Evolutionary conservation across 2,797 vertebrate species (phyloP), one percentile per base, ranked within the genome.

Genomic region (Pangasius mekongensis): DNA sequence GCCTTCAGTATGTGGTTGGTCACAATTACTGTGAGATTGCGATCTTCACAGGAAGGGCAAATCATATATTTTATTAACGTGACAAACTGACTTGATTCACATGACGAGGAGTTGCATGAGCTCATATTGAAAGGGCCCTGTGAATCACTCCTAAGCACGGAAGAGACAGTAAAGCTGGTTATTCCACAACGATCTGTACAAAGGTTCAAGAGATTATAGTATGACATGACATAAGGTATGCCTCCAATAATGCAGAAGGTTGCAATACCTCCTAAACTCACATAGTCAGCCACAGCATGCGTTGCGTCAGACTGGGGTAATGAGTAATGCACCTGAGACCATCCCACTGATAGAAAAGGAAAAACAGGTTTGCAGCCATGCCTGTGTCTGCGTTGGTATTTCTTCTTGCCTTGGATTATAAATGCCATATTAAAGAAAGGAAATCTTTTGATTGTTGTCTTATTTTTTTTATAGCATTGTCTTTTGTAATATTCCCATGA

Each of bases 211-310:
- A 80, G 10, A 7, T 89, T 88, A 84, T 90, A 36, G 71, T 86
- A 7, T 5, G 77, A 76, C 88, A 69, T 66, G 13, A 14, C 43
- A 84, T 62, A 22, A 2, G 69, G 64, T 74, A 85, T 54, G 36
- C 39, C 54, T 76, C 56, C 73, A 92, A 92, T 91, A 91, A 93
- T 92, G 86, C 92, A 92, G 91, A 92, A 92, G 92, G 92, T 93
- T 52, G 88, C 88, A 94, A 92, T 85, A 90, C 52, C 66, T 64
- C 54, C 47, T 60, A 36, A 71, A 73, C 76, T 92, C 90, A 92
- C 91, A 87, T 89, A 84, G 93, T 88, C 86, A 62, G 90, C 71
- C 87, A 77, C 90, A 89, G 33, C 88, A 84, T 58, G 8, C 5
- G n/a, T 87, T 89, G 39, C 88, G 80, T 89, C 85, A 71, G 27